Evolutionary conservation across 2,113 vertebrate genomes (phyloP), one percentile per base, ranked within the genome.

Genomic region (Kryptolebias marmoratus): DNA sequence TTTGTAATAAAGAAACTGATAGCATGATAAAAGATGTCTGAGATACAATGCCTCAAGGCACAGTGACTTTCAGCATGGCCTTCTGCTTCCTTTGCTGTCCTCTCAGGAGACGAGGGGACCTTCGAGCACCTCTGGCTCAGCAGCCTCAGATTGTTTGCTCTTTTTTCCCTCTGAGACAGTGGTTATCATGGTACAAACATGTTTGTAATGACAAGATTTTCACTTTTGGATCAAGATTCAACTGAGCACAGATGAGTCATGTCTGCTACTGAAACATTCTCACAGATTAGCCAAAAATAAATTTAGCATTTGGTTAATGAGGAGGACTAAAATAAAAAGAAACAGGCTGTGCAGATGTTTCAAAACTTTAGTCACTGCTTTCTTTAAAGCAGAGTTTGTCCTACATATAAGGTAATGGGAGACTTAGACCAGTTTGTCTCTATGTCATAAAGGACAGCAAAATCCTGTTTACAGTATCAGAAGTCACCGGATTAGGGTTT

Each of bases 11-110:
- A 65, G 63, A 73, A 64, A 50, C 67, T 73, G 77, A 76, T 81
- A 66, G 47, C 56, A 60, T 66, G 75, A 84, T 80, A 73, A 12
- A 71, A 77, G 75, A 39, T 58, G 75, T 72, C 53, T 74, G 79
- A 75, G 86, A 86, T 45, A 57, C 71, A 75, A 77, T 61, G 18
- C 52, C 79, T 57, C 54, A 30, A 42, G 47, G 63, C 60, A 27
- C 49, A 54, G 62, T 36, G 48, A 72, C 80, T 68, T 6, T 58
- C 62, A 32, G 49, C 32, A 42, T 67, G 61, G 73, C 31, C 39
- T 57, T 62, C 45, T 45, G 15, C 42, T 66, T 60, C 31, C 42
- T 12, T 54, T 54, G 56, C 55, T 27, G 54, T 75, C 59, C 31
- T 75, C 18, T 57, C 14, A 27, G 13, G 49, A 16, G 32, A 42